phyloP scores from a whole-genome alignment of 2,113 vertebrate species.

The Upupa epops region DNA sequence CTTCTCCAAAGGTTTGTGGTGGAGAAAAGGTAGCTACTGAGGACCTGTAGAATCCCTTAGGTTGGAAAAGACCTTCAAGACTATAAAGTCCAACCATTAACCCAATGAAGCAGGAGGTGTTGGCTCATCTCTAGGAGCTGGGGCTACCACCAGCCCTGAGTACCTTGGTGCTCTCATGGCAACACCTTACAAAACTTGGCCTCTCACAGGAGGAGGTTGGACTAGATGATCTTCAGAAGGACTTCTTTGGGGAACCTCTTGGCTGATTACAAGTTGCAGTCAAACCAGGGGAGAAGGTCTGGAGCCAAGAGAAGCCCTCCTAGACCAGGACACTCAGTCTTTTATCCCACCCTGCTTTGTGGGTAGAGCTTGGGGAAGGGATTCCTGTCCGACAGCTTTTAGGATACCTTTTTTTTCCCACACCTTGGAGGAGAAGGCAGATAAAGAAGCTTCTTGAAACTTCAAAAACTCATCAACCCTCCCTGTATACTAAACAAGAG shows the following conservation, averaged over 20 bases:
- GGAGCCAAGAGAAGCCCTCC: neutral
- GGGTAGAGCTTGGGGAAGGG: neutral
- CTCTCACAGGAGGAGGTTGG: no score
- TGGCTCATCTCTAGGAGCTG: neutral
- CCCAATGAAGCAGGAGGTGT: neutral
- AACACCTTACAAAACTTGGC: no score
- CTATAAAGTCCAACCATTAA: no score
- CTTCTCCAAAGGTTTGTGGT: constrained; percentile 29
- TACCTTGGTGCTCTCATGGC: neutral
- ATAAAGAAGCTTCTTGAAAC: constrained; percentile 47
- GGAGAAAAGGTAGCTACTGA: neutral
- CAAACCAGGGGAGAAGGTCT: neutral
- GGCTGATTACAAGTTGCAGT: neutral
- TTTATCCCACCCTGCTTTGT: accelerated
- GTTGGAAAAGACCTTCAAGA: no score
- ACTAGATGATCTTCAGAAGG: no score
- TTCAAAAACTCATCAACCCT: constrained; percentile 68
- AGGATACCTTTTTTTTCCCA: constrained; percentile 48
- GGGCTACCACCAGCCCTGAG: neutral
- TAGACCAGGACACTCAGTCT: neutral
- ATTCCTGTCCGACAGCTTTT: constrained; percentile 44
- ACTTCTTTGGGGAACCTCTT: neutral
- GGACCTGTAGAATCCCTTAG: neutral
- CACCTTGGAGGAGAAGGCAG: constrained; percentile 11
- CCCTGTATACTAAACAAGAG: constrained; percentile 69